phyloP scores from a whole-genome alignment of 1,140 invertebrate species.

The Littorina saxatilis region DNA sequence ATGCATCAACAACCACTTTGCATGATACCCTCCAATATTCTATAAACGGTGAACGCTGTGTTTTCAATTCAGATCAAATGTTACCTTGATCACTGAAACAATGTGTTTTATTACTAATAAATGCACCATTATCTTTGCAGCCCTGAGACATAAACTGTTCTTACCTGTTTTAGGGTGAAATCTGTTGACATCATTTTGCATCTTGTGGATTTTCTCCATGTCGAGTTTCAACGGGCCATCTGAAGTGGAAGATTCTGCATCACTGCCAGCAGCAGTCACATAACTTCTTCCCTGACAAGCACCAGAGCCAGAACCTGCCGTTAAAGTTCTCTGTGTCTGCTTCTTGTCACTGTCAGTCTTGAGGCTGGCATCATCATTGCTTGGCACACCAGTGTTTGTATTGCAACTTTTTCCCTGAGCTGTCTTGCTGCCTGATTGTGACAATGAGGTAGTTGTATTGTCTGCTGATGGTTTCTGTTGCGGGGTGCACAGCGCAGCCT shows the following conservation, averaged over 20 bases:
- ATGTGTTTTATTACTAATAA: no score
- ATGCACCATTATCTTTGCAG: no score
- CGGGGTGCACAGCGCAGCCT: no score
- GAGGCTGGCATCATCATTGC: no score
- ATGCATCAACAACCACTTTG: background rate
- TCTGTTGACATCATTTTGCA: constrained; percentile 10
- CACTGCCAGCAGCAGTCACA: background rate
- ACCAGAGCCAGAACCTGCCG: no score
- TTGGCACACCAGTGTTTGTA: background rate
- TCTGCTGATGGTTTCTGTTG: no score
- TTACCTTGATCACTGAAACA: background rate
- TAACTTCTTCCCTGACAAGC: background rate
- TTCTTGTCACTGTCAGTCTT: background rate
- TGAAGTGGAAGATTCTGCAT: background rate
- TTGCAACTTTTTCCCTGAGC: no score
- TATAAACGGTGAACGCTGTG: background rate
- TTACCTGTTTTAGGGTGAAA: constrained; percentile 24
- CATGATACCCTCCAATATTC: background rate
- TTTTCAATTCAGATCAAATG: background rate
- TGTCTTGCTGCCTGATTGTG: no score
- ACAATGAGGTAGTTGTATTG: no score
- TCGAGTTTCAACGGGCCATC: background rate
- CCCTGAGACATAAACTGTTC: no score
- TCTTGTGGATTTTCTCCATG: constrained; percentile 5
- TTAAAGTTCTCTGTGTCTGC: background rate